Base-by-base conservation (phyloP, 2,888 invertebrate genomes). In the Coenonympha glycerion region DNA sequence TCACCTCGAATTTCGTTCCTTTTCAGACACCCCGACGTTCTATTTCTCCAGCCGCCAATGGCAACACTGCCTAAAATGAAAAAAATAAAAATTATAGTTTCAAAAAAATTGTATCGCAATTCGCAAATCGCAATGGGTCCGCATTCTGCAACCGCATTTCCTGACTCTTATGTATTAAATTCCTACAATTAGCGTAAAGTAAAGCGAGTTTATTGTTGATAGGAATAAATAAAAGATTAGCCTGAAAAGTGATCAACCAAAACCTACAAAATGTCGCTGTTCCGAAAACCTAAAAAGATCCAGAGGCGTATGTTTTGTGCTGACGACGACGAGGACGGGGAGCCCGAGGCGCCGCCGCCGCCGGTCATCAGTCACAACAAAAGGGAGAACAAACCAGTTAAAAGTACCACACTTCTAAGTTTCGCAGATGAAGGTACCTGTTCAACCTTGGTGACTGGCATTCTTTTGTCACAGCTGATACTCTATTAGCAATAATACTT, bases 271-370 rank as follows among this genome's bases (percentile, higher is more conserved):
- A 94, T 95, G 94, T 93, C 95, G 51, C 75, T 95, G 60, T 96
- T 96, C 81, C 93, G 93, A 65, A 96, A 96, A 83, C 96, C 96
- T 0, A 92, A 95, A 71, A 92, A 92, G 73, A 93, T 96, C 62
- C 93, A 94, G 69, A 88, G 93, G 57, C 90, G 94, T 49, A 91
- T 92, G 52, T 93, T 93, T 79, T 91, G 91, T 68, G 90, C 90
- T 53, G 91, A 92, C 59, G 90, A 91, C 56, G 91, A 91, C 58
- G 92, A 91, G 41, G 90, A 90, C 45, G 89, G 89, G 53, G 85
- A 87, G 28, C 80, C 82, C 18, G 79, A 81, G 63, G 82, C 85
- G 55, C 79, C 84, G 40, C 89, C 88, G 59, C 86, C 84, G 53
- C 90, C 88, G 59, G 76, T 82, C 47, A 87, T 85, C 57, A 86